Evolutionary conservation across 2,797 vertebrate species (phyloP).

Genomic region (Miichthys miiuy): DNA sequence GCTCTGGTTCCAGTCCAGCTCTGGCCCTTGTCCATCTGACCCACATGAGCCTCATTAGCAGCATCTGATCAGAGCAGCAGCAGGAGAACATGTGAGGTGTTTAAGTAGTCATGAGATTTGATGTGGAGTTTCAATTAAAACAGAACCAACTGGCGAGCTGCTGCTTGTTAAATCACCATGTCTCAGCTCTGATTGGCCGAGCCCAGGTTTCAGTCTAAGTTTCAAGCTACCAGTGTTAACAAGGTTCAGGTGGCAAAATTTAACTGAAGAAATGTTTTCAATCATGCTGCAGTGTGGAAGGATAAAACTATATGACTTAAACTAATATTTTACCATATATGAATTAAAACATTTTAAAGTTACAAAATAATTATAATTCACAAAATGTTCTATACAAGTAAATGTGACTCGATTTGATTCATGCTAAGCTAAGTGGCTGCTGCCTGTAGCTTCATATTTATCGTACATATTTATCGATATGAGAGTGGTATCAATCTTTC

Average conservation of each 20-base stretch:
- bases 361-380: too few species aligned
- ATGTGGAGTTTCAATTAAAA: slow-evolving; percentile 35
- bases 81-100: slow-evolving; percentile 63
- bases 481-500: too few species aligned
- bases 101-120: slow-evolving; percentile 68
- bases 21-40: slow-evolving; percentile 20
- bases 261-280: neutral
- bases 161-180: slow-evolving; percentile 46
- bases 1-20: slow-evolving; percentile 6
- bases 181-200: slow-evolving; percentile 9
- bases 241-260: neutral
- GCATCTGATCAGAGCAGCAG: slow-evolving; percentile 63
- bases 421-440: too few species aligned
- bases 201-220: neutral
- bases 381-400: too few species aligned
- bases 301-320: neutral
- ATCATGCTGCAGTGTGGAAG: neutral
- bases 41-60: slow-evolving; percentile 69
- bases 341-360: too few species aligned
- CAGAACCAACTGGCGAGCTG: slow-evolving; percentile 33
- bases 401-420: too few species aligned
- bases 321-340: too few species aligned
- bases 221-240: neutral
- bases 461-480: neutral
- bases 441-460: neutral